A percentile compares a stretch with the other conserved stretches of the same genome.
Conservation (phyloP, 2,797 vertebrate genomes). For the Emydoidea blandingii region DNA sequence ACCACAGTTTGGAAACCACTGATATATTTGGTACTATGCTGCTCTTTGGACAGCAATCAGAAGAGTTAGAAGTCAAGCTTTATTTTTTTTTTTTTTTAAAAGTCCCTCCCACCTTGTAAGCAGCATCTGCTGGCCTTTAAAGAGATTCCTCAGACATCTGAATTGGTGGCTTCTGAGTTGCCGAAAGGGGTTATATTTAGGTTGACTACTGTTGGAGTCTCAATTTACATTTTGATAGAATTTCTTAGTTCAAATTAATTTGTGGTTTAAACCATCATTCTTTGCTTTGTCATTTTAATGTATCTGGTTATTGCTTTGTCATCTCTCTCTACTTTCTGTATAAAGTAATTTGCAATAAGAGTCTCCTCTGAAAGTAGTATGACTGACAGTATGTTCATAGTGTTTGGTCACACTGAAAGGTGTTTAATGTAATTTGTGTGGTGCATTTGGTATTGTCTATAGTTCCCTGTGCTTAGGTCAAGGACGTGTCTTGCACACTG, state of each 20-base stretch:
- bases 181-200: background rate
- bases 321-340: background rate
- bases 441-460: background rate
- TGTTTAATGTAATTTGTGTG: background rate
- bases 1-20: background rate
- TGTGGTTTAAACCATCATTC: background rate
- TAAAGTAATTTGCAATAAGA: background rate
- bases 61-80: background rate
- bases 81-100: too few species aligned
- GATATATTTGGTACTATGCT: background rate
- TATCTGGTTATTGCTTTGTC: background rate
- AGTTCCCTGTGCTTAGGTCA: background rate
- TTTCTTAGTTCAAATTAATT: background rate
- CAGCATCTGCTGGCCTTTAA: background rate
- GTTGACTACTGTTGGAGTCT: background rate
- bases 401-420: background rate
- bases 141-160: background rate
- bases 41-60: constrained; percentile 11
- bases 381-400: background rate
- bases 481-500: background rate
- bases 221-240: background rate
- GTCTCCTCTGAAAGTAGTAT: background rate
- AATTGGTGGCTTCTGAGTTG: background rate
- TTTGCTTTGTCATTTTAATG: background rate
- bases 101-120: background rate